phyloP scores from a whole-genome alignment of 2,113 vertebrate genomes.

The Solea solea region DNA sequence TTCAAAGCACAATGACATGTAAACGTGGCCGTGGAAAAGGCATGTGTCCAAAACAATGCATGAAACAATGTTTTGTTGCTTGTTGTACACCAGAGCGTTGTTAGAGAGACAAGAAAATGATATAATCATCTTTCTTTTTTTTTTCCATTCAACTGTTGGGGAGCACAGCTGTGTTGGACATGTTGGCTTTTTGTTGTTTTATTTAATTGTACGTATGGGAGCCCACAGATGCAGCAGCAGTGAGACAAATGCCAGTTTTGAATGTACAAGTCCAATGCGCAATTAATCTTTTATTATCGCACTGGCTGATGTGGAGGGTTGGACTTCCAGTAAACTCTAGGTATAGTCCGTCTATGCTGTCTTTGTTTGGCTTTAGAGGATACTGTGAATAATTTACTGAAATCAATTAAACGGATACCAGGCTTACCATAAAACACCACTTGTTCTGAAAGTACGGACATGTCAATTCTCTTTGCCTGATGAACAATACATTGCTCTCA shows the following conservation, averaged over 20 bases:
- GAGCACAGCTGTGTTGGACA: not conserved
- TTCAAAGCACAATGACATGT: not conserved
- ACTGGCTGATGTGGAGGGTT: slow-evolving; percentile 4
- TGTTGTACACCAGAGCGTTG: not conserved
- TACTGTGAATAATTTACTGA: slow-evolving; percentile 39
- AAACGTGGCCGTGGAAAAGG: not conserved
- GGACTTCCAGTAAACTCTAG: not conserved
- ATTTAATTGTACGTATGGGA: not conserved
- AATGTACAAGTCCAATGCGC: not conserved
- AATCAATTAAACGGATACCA: slow-evolving; percentile 28
- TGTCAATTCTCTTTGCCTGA: slow-evolving; percentile 19
- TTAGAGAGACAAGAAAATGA: slow-evolving; percentile 9
- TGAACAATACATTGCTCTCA: slow-evolving; percentile 48
- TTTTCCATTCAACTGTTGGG: slow-evolving; percentile 4
- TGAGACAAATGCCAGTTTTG: slow-evolving; percentile 2
- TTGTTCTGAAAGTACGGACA: slow-evolving; percentile 15
- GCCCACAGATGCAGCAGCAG: not conserved
- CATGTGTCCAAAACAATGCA: slow-evolving; percentile 4
- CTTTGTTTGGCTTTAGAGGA: slow-evolving; percentile 19
- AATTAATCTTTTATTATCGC: slow-evolving; percentile 14
- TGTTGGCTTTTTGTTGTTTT: not conserved
- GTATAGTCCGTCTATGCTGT: not conserved
- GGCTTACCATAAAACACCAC: slow-evolving; percentile 1
- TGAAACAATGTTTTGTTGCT: not conserved
- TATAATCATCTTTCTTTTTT: too few relatives aligned